Base-by-base conservation (phyloP, 2,888 invertebrate species). In the Synergus japonicus region DNA sequence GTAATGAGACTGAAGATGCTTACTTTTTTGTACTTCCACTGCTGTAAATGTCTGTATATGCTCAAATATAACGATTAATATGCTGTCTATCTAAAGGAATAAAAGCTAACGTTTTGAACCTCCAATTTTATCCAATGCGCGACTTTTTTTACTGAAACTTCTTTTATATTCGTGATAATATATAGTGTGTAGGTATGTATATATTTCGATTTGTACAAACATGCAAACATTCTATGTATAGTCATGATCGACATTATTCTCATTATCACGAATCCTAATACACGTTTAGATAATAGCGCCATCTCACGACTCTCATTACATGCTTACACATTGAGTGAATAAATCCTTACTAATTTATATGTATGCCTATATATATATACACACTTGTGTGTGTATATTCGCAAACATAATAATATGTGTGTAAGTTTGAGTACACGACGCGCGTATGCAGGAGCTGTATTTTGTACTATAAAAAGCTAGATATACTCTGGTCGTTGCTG, bases 381-480 rank as follows among this genome's bases (percentile, higher is more conserved):
- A 78, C 81, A 79, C 77, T 67, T 46, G 60, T 79, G 44, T 76
- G 78, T 69, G 73, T 88, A 84, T 87, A 85, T 87, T 82, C 81
- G 60, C 67, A 85, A 79, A 82, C 82, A 83, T 80, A 79, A 65
- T n/a, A 65, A 73, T 63, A 65, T 66, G 76, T 64, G 78, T 78
- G 65, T 41, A 65, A 65, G 66, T 66, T 73, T 73, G 54, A 73
- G 54, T 54, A 54, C 37, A 73, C 49, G 54, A 73, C 37, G 84
- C 80, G 84, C 83, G 83, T 85, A 81, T 83, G 89, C 90, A 89
- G 91, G 89, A 90, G 89, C 87, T 91, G 90, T 90, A 91, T 91
- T 92, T 92, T 91, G 90, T 91, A 92, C 90, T 91, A 89, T 91
- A 91, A 91, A 91, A 91, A 91, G 89, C 87, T 91, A 91, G 90